Evolutionary conservation across 1,140 invertebrate species (phyloP), one percentile per base, ranked within the genome.

Genomic region (Drosophila sulfurigaster): DNA sequence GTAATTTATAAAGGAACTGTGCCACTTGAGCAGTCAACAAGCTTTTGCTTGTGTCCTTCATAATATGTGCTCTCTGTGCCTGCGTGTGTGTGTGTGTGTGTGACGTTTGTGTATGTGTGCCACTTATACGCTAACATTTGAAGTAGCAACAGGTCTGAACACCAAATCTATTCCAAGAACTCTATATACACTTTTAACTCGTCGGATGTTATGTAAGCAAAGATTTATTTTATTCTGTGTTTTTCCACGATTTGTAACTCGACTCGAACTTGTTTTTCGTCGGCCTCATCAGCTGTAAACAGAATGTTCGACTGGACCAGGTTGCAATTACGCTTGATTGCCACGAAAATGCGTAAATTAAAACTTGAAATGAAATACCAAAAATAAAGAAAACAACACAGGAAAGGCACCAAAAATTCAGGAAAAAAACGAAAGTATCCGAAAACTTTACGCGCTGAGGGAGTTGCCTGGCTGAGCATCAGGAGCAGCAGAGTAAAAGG

Each of bases 21-120:
- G 78, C 78, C 78, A 89, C 85, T 81, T 83, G 79, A 88, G 83
- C 52, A 80, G 83, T 80, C 77, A 79, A 75, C 86, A 85, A 89
- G 85, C 85, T 89, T 85, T 88, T 69, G 43, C 68, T 60, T 63
- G 51, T 85, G 85, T 81, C 81, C 81, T 76, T 89, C 66, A 79
- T 74, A 71, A 79, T 77, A 60, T 63, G 25, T 52, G 46, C 56
- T 25, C 71, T 63, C 48, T 51, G 43, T 41, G 48, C 28, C 30
- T 49, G 41, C 15, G 65, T 35, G 2, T 59, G 13, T 20, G 48
- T 51, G 52, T 60, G 28, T 59, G 46, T 41, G 20, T 41, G 56
- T 46, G 28, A 56, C 13, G 38, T 63, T 6, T 48, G 3, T 51
- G 38, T 67, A 46, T 75, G 60, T 49, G 76, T 56, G 45, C 52